Evolutionary conservation across 2,888 invertebrate species (phyloP), one percentile per base, ranked within the genome.

Genomic region (Smittia sp.): DNA sequence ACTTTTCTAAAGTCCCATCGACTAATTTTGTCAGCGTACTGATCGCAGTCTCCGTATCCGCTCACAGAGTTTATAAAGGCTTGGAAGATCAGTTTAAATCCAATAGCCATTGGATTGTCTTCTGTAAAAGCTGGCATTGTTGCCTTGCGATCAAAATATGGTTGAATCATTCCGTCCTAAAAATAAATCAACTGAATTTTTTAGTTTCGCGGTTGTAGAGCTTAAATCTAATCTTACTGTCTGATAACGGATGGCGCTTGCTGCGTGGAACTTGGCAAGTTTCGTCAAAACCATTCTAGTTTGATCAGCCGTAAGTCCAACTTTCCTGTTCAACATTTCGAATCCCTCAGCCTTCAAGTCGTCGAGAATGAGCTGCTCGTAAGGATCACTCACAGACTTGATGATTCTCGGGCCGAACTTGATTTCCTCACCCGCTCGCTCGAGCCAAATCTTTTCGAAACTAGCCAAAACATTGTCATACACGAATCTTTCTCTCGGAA

Each of bases 231-330:
- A 32, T 32, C 32, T 32, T 32, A 73, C 68, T 25, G 46, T 68
- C 15, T 68, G 41, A 62, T 25, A 68, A 41, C 62, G 25, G 15
- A 67, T 39, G 1, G 69, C 69, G 20, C 63, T 20, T 1, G 72
- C 62, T 13, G 74, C 72, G 41, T 74, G 74, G 27, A 69, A 69
- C n/a, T 72, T 68, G 11, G 74, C 74, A 13, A 74, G 63, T 18
- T 74, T 74, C 13, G n/a, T 22, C 13, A 74, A n/a, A 0, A 74
- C 13, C 6, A 70, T 2, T 65, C 63, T 72, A n/a, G 62, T 11
- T 25, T 69, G 69, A 25, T 58, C 39, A 1, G 63, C 2, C 2
- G 15, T 54, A 1, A 72, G 11, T 18, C 74, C 74, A 27, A 46
- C 52, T 46, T 68, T 74, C n/a, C 74, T 46, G n/a, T 74, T 62